Percentiles rank a stretch among this genome's conserved stretches.
Conservation (phyloP, 2,888 invertebrate species). For the Thumatha senex region DNA sequence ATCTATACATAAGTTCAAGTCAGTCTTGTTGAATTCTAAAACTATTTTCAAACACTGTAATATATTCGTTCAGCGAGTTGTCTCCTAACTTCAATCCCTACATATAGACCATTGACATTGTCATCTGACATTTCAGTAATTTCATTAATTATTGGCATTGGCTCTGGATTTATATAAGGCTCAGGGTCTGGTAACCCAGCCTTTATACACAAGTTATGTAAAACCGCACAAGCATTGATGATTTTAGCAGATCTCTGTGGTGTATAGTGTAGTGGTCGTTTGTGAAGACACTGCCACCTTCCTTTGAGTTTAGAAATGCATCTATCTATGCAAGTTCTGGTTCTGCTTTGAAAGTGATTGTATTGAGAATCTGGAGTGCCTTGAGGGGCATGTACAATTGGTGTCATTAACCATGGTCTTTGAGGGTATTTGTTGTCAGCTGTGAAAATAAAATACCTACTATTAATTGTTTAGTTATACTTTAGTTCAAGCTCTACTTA, state of each 20-base stretch:
- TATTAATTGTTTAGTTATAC: too few species aligned
- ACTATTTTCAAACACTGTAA: constrained; percentile 45
- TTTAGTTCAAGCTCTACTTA: too few species aligned
- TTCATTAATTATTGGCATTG: constrained; percentile 46
- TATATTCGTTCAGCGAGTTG: constrained; percentile 60
- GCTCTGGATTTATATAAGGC: constrained; percentile 44
- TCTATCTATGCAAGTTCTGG: constrained; percentile 52
- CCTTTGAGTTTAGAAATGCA: constrained; percentile 58
- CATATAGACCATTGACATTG: constrained; percentile 58
- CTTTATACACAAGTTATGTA: constrained; percentile 55
- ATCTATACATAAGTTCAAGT: background rate
- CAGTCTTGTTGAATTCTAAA: background rate
- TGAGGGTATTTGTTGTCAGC: constrained; percentile 58
- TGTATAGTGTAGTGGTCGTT: constrained; percentile 57
- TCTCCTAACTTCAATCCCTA: constrained; percentile 57
- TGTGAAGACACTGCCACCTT: constrained; percentile 56
- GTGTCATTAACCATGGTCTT: constrained; percentile 62
- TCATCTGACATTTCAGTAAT: constrained; percentile 55
- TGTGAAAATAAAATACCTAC: constrained; percentile 25
- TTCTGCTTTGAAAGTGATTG: constrained; percentile 57
- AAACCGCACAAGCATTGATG: constrained; percentile 60
- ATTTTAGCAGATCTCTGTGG: constrained; percentile 61
- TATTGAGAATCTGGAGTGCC: constrained; percentile 62
- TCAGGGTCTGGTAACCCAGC: constrained; percentile 51
- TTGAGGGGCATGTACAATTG: constrained; percentile 52